These are phyloP conservation scores for Bathynomus jamesi DNA, from an alignment of 1,140 invertebrate species.

Conservation along the genomic window DNA sequence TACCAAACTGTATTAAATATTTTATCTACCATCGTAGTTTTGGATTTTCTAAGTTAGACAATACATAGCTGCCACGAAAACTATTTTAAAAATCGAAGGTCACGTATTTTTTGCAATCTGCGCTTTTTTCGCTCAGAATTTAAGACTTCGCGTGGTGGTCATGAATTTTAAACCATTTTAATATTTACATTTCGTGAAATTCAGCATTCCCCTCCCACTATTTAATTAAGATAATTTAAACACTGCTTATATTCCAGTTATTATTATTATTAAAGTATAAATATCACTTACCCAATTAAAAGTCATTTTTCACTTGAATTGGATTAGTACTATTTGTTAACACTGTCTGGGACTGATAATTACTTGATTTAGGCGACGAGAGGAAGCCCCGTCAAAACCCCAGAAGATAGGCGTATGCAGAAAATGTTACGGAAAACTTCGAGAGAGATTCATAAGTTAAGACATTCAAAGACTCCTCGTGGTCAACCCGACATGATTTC, in stretches of 20 bases:
- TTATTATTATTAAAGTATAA: not conserved
- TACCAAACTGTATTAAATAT: too few relatives aligned
- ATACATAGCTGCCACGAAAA: too few relatives aligned
- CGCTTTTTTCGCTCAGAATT: too few relatives aligned
- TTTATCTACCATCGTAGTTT: too few relatives aligned
- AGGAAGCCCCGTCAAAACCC: conserved; percentile 41
- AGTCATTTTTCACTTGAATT: not conserved
- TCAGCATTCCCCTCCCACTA: too few relatives aligned
- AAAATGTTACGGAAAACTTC: conserved; percentile 76
- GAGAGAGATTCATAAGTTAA: conserved; percentile 78
- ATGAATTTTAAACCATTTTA: too few relatives aligned
- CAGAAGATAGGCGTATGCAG: conserved; percentile 67
- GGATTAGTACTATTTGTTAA: not conserved
- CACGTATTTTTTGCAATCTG: too few relatives aligned
- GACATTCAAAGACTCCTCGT: conserved; percentile 63
- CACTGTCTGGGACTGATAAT: not conserved
- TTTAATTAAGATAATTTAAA: too few relatives aligned
- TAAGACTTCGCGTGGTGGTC: too few relatives aligned
- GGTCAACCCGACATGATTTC: conserved; percentile 82
- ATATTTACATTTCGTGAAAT: too few relatives aligned
- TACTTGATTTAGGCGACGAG: conserved; percentile 25
- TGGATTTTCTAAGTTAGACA: too few relatives aligned
- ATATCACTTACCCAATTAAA: not conserved
- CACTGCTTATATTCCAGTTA: not conserved
- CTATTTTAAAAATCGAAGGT: too few relatives aligned